Conservation (phyloP, 2,797 vertebrate genomes). For the Tragelaphus eurycerus region DNA sequence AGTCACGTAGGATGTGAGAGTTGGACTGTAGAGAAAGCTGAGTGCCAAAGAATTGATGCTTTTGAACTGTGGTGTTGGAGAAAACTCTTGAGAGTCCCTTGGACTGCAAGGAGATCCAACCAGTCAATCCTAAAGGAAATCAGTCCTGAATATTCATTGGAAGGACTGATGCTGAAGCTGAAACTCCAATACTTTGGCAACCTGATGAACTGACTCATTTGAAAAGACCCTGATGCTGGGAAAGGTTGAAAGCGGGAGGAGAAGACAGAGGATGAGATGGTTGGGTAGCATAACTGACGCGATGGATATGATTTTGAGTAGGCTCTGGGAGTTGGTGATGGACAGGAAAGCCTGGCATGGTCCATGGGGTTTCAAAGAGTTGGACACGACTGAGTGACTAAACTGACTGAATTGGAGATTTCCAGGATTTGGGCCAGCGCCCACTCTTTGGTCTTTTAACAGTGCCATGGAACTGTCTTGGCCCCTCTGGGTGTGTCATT, state of each 20-base stretch:
- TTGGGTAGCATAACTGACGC: fast-evolving
- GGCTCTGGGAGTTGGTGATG: background rate
- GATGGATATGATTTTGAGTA: background rate
- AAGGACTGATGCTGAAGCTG: background rate
- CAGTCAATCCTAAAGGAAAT: background rate
- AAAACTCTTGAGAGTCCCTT: background rate
- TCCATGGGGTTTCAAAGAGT: background rate
- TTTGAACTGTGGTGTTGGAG: background rate
- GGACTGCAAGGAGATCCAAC: background rate
- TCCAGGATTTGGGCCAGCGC: background rate
- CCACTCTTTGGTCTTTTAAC: background rate
- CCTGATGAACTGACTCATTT: background rate
- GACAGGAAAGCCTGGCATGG: background rate
- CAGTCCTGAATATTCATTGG: background rate
- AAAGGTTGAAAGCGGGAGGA: background rate
- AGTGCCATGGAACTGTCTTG: background rate
- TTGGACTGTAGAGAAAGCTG: background rate
- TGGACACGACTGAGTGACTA: background rate
- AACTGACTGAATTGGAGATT: background rate
- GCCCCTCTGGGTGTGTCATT: background rate
- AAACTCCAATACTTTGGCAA: background rate
- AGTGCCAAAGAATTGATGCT: background rate
- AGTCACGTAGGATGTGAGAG: background rate
- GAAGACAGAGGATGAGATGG: background rate
- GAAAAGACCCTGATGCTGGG: background rate